These are phyloP conservation scores for Hydrotaea cyrtoneurina DNA, from an alignment of 2,888 invertebrate genomes.

Conservation along the genomic window DNA sequence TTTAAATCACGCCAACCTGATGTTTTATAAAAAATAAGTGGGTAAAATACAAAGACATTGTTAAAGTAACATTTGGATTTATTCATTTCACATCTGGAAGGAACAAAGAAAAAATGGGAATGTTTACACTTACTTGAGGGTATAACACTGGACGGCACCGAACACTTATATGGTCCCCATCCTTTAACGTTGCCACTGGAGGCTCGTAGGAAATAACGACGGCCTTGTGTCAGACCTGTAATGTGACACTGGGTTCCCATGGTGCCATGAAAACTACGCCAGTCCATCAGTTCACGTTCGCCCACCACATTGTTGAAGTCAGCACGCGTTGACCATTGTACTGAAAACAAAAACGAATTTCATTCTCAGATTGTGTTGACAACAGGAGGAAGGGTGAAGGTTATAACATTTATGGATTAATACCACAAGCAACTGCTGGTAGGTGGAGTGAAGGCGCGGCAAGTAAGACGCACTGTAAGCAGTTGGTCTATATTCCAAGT, in stretches of 20 bases:
- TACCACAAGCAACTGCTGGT: background rate
- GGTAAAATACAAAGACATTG: background rate
- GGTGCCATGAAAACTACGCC: constrained; percentile 80
- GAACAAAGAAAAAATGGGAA: background rate
- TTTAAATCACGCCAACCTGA: constrained; percentile 93
- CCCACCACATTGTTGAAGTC: constrained; percentile 92
- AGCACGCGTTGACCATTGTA: constrained; percentile 95
- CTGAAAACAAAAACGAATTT: constrained; percentile 81
- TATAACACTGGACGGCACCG: constrained; percentile 91
- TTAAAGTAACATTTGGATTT: too few species aligned
- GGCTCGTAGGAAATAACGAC: constrained; percentile 93
- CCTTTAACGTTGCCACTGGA: constrained; percentile 97
- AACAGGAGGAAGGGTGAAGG: background rate
- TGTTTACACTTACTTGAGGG: constrained; percentile 89
- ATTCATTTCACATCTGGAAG: too few species aligned
- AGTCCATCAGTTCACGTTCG: constrained; percentile 87
- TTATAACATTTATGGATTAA: background rate
- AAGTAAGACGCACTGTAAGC: background rate
- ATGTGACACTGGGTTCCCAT: constrained; percentile 82
- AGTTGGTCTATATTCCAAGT: background rate
- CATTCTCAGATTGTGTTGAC: background rate
- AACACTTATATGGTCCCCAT: constrained; percentile 89
- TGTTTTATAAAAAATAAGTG: background rate
- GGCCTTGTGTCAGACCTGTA: constrained; percentile 90
- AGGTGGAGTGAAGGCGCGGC: background rate